Evolutionary conservation across 1,140 invertebrate genomes (phyloP), one percentile per base, ranked within the genome.

Genomic region (Drosophila ironensis): DNA sequence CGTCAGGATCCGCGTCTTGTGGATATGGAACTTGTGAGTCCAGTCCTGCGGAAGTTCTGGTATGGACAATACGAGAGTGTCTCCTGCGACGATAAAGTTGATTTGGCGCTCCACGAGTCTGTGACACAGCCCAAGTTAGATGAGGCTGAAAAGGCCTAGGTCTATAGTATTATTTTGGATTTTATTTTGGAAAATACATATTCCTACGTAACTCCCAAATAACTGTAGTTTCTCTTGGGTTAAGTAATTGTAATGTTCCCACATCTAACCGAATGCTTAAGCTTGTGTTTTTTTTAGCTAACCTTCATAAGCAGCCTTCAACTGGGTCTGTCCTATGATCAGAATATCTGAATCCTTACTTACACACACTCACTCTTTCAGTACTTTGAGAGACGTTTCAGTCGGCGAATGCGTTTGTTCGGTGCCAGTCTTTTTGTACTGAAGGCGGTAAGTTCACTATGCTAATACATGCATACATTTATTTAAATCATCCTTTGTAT

Each of bases 331-430:
- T 44, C 35, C n/a, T 37, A 11, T 47, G 28, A 24, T 46, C 17
- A 33, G 7, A 16, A 24, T 9, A 57, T 1, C 7, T 28, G 30
- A 52, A 47, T 27, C 20, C 37, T 11, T 75, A 72, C 53, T 81
- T 59, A 82, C 25, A 78, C 77, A 72, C 40, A 82, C 72, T 81
- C 68, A 82, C 40, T 81, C 78, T 88, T 88, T 66, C 91, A 96
- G 94, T 98, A 98, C 86, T 92, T 97, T 80, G 95, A 97, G 73
- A 91, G 91, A 87, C 91, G 95, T 75, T 97, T 96, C 68, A 92
- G 95, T 77, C 93, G 93, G 59, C 93, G 92, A 56, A 93, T 96
- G 2, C 91, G 95, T 48, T 87, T 95, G 0, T 92, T 96, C 74
- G 95, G 94, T 19, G 95, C 95, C 0, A 72, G 93, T 2, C 90